Base-by-base conservation (phyloP, 2,113 vertebrate species). In the Syrrhaptes paradoxus region DNA sequence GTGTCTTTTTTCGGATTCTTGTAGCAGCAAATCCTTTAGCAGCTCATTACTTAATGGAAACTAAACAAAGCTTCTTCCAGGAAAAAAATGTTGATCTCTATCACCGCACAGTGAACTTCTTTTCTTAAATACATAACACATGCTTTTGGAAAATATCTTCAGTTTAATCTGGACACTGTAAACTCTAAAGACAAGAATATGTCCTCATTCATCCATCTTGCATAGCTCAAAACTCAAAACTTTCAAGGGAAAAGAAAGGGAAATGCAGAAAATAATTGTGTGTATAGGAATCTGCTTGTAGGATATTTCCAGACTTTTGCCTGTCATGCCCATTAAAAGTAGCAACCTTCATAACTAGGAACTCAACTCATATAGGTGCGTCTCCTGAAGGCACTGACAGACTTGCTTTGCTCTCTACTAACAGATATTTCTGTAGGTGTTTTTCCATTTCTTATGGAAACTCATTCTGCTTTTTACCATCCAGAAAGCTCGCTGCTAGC, bases 41-140 rank as follows among this genome's bases (percentile, higher is more conserved):
- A 96, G 92, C 81, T 96, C 93, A 78, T 96, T 98, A 97, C 93
- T 97, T 96, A 93, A 95, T 90, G 90, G 93, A 95, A 95, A 83
- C 71, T 87, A 87, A 96, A 93, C 90, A 89, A 90, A 95, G 28
- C 65, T 90, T 95, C 90, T 96, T 96, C 95, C 93, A 95, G 90
- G 95, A 94, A 96, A 96, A 93, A 90, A 91, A 57, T 3, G 90
- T 92, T 94, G 95, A 90, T 96, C 79, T 95, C 86, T 89, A 70
- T 94, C 87, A 96, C 90, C 89, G 74, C 73, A 85, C 59, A 18
- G 67, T 95, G 94, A 96, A 93, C 92, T 95, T 93, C 61, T 95
- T 82, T 71, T 91, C 74, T 94, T 68, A 94, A 95, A 96, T 79
- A 92, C 72, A 66, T 92, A 94, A 94, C 92, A 74, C 92, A 81